These are phyloP conservation scores for Standfussiana lucernea DNA, from an alignment of 2,888 invertebrate species.

Conservation along the genomic window DNA sequence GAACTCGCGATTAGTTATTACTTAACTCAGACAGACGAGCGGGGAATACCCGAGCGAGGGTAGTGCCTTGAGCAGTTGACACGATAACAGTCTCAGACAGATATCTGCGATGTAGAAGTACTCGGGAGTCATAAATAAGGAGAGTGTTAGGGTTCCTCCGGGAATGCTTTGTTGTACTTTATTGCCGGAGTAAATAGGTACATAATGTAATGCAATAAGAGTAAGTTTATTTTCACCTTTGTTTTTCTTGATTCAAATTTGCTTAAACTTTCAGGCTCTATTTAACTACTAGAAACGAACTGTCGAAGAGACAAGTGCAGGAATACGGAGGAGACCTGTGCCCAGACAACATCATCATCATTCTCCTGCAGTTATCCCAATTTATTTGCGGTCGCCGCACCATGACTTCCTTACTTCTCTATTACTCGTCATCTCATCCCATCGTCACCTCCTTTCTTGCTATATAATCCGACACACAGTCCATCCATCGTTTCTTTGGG, in stretches of 20 bases:
- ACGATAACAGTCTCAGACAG: not conserved
- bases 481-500: not conserved
- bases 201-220: not conserved
- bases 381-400: not conserved
- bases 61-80: not conserved
- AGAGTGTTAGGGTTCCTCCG: not conserved
- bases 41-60: not conserved
- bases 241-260: not conserved
- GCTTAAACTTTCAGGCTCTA: not conserved
- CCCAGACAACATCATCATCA: not conserved
- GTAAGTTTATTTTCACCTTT: not conserved
- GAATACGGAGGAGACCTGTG: not conserved
- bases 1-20: not conserved
- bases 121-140: not conserved
- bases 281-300: not conserved
- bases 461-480: not conserved
- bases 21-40: not conserved
- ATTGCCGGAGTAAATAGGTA: conserved; percentile 8
- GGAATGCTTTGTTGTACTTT: conserved; percentile 10
- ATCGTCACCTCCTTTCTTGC: not conserved
- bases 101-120: not conserved
- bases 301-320: not conserved
- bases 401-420: not conserved
- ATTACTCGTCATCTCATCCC: not conserved
- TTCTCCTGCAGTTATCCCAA: not conserved